These are phyloP conservation scores for Epinephelus malabaricus DNA, from an alignment of 2,797 vertebrate species.

Conservation along the genomic window DNA sequence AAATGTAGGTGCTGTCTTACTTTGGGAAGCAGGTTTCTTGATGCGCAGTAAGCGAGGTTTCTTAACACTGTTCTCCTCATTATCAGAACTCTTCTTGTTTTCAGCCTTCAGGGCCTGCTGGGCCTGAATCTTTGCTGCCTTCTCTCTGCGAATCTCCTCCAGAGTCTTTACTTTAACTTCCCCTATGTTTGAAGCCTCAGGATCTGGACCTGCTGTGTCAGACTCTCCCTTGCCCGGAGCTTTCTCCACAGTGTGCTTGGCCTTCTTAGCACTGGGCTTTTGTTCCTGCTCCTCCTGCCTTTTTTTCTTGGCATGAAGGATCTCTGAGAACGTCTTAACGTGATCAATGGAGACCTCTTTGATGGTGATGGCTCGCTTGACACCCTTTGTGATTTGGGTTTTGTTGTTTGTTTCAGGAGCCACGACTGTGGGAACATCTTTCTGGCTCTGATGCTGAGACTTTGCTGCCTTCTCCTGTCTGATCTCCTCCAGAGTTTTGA, in stretches of 20 bases:
- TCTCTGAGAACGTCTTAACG: conserved; percentile 87
- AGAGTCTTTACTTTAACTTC: conserved; percentile 92
- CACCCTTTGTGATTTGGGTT: conserved; percentile 23
- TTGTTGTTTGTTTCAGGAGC: conserved; percentile 37
- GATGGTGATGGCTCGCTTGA: conserved; percentile 62
- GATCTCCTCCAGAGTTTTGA: conserved; percentile 96
- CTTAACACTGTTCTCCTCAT: conserved; percentile 51
- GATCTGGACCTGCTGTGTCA: not conserved
- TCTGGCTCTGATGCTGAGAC: conserved; percentile 68
- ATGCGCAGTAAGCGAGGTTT: conserved; percentile 76
- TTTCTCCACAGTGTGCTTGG: conserved; percentile 21
- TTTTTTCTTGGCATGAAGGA: conserved; percentile 87
- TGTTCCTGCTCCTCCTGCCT: conserved; percentile 74
- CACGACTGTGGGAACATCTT: conserved; percentile 23
- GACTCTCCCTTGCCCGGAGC: conserved; percentile 17
- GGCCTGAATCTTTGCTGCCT: conserved; percentile 87
- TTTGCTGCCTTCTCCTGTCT: conserved; percentile 89
- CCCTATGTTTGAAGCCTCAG: not conserved
- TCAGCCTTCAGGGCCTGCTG: conserved; percentile 53
- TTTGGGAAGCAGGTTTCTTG: conserved; percentile 76
- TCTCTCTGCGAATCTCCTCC: conserved; percentile 95
- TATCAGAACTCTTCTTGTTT: conserved; percentile 31
- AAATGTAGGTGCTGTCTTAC: conserved; percentile 63
- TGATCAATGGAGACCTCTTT: conserved; percentile 57
- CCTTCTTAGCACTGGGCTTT: conserved; percentile 28